phyloP scores from a whole-genome alignment of 2,797 vertebrate genomes.

The Neostethus bicornis region DNA sequence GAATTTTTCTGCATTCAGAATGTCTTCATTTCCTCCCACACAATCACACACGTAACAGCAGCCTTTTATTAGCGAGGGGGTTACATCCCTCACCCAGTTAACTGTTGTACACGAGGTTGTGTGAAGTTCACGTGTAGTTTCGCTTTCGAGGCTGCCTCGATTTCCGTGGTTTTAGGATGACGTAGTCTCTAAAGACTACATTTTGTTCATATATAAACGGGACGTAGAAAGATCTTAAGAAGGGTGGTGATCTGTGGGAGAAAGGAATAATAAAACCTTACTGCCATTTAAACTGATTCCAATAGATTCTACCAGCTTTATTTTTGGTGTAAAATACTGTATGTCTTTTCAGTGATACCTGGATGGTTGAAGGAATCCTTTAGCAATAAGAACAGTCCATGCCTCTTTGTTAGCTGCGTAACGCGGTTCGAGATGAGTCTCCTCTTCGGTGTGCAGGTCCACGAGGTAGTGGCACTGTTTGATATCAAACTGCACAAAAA shows the following conservation, averaged over 20 bases:
- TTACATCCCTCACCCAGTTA: slow-evolving; percentile 30
- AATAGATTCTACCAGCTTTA: too few species aligned
- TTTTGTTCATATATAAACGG: slow-evolving; percentile 91
- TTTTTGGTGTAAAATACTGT: neutral
- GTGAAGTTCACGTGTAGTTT: slow-evolving; percentile 15
- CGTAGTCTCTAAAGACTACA: slow-evolving; percentile 89
- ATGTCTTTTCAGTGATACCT: slow-evolving; percentile 76
- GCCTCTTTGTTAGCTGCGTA: slow-evolving; percentile 91
- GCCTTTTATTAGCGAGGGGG: slow-evolving; percentile 33
- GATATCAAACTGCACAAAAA: slow-evolving; percentile 85
- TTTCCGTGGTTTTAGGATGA: slow-evolving; percentile 90
- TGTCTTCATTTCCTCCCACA: slow-evolving; percentile 5
- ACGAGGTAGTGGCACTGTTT: slow-evolving; percentile 95
- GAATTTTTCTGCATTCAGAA: slow-evolving; percentile 16
- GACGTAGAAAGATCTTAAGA: slow-evolving; percentile 91
- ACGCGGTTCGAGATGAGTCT: slow-evolving; percentile 86
- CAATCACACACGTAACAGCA: slow-evolving; percentile 21
- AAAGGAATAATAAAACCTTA: neutral
- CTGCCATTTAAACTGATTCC: neutral
- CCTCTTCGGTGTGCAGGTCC: slow-evolving; percentile 85
- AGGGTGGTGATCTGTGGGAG: slow-evolving; percentile 85
- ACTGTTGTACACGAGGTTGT: slow-evolving; percentile 10
- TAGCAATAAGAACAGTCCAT: slow-evolving; percentile 89
- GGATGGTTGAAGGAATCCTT: slow-evolving; percentile 91
- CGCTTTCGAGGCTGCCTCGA: slow-evolving; percentile 84